A percentile compares a stretch with the other conserved stretches of the same genome.
These are phyloP conservation scores for Limulus polyphemus DNA, from an alignment of 2,888 invertebrate genomes.

Conservation along the genomic window DNA sequence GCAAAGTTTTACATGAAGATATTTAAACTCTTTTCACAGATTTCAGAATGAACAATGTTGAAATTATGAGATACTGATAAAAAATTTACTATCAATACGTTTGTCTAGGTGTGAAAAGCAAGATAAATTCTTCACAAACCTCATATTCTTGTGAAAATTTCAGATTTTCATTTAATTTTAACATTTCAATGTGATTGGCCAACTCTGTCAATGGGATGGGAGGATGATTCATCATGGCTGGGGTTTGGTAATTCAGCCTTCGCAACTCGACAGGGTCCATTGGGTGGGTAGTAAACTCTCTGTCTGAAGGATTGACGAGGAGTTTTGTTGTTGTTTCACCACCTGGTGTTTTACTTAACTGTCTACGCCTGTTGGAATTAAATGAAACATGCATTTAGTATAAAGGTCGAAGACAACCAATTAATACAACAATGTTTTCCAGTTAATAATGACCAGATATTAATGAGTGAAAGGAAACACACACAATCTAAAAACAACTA, in stretches of 20 bases:
- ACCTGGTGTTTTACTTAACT: conserved; percentile 21
- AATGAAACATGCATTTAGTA: no score
- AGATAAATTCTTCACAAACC: conserved; percentile 29
- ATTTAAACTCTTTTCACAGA: no score
- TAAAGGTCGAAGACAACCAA: no score
- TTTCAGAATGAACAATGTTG: no score
- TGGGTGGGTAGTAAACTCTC: conserved; percentile 23
- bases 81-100: no score
- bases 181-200: conserved; percentile 82
- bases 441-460: no score
- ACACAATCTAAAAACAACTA: no score
- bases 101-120: no score
- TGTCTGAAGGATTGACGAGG: conserved; percentile 20
- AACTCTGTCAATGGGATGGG: conserved; percentile 91
- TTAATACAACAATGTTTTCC: no score
- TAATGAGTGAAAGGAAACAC: no score
- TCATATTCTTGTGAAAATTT: conserved; percentile 98
- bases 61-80: no score
- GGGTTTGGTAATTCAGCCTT: conserved; percentile 89
- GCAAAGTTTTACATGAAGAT: no score
- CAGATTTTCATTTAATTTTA: conserved; percentile 89
- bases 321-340: conserved; percentile 29
- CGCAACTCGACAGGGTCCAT: conserved; percentile 89
- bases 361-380: conserved; percentile 16
- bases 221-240: conserved; percentile 92